These are phyloP conservation scores for Coenonympha glycerion DNA, from an alignment of 2,888 invertebrate species.

Conservation along the genomic window DNA sequence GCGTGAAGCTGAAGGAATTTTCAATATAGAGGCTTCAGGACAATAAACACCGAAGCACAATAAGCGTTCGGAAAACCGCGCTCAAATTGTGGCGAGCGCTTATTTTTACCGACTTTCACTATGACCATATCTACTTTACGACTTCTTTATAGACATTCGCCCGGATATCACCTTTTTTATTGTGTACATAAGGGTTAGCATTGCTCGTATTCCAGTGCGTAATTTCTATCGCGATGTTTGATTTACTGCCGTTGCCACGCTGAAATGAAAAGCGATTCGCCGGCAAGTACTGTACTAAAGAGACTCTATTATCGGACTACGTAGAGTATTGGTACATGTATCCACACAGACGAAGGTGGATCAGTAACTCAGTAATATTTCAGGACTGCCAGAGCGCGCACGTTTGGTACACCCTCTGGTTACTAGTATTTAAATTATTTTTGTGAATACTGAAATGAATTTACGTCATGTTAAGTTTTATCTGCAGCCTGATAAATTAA, in stretches of 20 bases:
- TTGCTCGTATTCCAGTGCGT: constrained; percentile 23
- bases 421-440: constrained; percentile 16
- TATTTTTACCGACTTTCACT: constrained; percentile 43
- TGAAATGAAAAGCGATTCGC: constrained; percentile 38
- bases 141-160: constrained; percentile 44
- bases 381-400: constrained; percentile 43
- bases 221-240: not conserved
- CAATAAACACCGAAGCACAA: constrained; percentile 3
- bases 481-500: not conserved
- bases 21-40: not conserved
- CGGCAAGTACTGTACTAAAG: constrained; percentile 18
- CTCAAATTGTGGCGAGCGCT: constrained; percentile 37
- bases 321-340: constrained; percentile 24
- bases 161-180: constrained; percentile 38
- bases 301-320: constrained; percentile 29
- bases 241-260: constrained; percentile 13
- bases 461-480: not conserved
- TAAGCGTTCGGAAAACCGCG: constrained; percentile 29
- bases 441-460: constrained; percentile 8
- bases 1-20: no score
- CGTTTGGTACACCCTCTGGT: constrained; percentile 35
- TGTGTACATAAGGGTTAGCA: constrained; percentile 19
- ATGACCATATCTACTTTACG: constrained; percentile 48
- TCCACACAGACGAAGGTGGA: constrained; percentile 24
- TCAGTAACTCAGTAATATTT: constrained; percentile 49